phyloP scores from a whole-genome alignment of 1,140 invertebrate species.

The Holotrichia oblita region DNA sequence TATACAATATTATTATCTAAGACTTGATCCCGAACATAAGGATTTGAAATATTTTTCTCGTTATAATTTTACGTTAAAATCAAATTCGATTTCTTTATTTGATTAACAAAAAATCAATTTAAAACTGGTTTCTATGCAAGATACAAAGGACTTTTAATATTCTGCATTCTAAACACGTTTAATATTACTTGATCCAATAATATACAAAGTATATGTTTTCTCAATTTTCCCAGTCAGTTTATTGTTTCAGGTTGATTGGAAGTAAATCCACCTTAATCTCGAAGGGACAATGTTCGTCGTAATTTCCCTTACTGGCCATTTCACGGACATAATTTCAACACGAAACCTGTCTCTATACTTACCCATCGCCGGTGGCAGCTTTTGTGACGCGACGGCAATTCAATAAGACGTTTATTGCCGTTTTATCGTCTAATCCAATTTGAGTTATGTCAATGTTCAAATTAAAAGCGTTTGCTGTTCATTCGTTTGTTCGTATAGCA shows the following conservation, averaged over 20 bases:
- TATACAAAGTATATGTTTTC: not conserved
- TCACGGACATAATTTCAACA: conserved; percentile 24
- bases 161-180: no score
- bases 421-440: conserved; percentile 35
- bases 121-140: no score
- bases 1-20: no score
- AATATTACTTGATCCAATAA: no score
- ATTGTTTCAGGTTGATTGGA: not conserved
- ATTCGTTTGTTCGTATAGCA: conserved; percentile 8
- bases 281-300: not conserved
- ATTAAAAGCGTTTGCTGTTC: conserved; percentile 25
- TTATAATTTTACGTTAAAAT: no score
- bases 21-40: no score
- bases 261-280: conserved; percentile 26
- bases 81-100: no score
- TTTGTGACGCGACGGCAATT: conserved; percentile 10
- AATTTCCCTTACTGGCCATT: conserved; percentile 23
- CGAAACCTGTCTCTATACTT: conserved; percentile 3
- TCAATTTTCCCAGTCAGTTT: conserved; percentile 9
- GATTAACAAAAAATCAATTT: no score
- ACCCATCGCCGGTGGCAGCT: not conserved
- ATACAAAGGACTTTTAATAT: no score
- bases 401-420: conserved; percentile 6
- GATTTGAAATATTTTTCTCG: no score
- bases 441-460: conserved; percentile 33